A percentile compares a stretch with the other conserved stretches of the same genome.
phyloP scores from a whole-genome alignment of 2,888 invertebrate species.

The Cacoxenus indagator region DNA sequence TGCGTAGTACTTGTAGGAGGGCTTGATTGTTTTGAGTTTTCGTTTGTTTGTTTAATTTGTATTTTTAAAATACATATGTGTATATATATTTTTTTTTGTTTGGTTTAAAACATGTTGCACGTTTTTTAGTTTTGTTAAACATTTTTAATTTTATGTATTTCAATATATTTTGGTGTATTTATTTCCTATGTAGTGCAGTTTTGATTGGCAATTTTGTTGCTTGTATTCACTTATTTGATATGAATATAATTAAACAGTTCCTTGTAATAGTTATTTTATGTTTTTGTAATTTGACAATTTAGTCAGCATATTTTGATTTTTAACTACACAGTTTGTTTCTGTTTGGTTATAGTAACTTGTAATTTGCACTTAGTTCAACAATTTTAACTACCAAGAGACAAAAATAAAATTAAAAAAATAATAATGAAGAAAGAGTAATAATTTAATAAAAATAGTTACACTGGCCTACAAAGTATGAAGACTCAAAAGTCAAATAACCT shows the following conservation, averaged over 20 bases:
- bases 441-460: no score
- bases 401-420: no score
- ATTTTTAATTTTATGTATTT: constrained; percentile 12
- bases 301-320: no score
- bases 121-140: no score
- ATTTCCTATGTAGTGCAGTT: not conserved
- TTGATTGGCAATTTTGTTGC: not conserved
- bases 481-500: no score
- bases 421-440: no score
- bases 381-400: no score
- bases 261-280: not conserved
- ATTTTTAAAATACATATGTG: not conserved
- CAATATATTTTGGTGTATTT: not conserved
- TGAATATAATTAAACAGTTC: no score
- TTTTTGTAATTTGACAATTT: not conserved
- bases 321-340: no score
- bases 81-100: not conserved
- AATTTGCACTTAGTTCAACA: no score
- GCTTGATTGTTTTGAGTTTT: constrained; percentile 41
- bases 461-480: no score
- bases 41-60: not conserved
- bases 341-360: no score
- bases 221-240: not conserved
- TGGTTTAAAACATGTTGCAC: not conserved
- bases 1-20: constrained; percentile 52